Conservation (phyloP, 2,797 vertebrate genomes). For the Sebastes minor region DNA sequence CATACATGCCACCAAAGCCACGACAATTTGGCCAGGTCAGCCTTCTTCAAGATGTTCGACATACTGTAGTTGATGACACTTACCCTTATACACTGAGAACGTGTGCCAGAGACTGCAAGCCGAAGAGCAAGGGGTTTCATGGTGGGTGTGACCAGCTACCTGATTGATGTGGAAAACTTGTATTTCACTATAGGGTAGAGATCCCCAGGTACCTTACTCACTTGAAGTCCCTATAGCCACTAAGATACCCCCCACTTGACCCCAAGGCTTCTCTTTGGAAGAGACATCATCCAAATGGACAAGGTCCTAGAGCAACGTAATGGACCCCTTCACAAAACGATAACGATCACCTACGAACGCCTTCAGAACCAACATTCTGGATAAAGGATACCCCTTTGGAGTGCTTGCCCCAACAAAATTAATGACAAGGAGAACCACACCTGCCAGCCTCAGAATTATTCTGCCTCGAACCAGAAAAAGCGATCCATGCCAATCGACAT, state of each 20-base stretch:
- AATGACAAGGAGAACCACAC: background rate
- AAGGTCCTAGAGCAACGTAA: background rate
- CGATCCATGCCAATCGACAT: background rate
- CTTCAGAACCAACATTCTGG: no score
- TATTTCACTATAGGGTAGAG: background rate
- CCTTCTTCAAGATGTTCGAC: no score
- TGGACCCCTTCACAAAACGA: background rate
- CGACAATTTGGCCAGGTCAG: no score
- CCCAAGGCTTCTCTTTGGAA: background rate
- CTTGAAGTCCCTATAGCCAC: no score
- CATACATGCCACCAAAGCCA: background rate
- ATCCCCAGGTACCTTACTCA: background rate
- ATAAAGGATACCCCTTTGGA: background rate
- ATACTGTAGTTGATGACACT: no score
- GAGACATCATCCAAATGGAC: background rate
- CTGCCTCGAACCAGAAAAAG: background rate
- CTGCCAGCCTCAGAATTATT: background rate
- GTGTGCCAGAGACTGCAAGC: no score
- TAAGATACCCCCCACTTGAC: no score
- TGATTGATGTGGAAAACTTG: no score
- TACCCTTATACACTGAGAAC: no score
- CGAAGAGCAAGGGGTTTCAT: no score
- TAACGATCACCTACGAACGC: background rate
- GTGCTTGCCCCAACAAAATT: background rate
- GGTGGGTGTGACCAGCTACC: no score